A percentile compares a stretch with the other conserved stretches of the same genome.
These are phyloP conservation scores for Oopsacas minuta DNA, from an alignment of 37 sponge, comb jelly and placozoan species.

Conservation along the genomic window DNA sequence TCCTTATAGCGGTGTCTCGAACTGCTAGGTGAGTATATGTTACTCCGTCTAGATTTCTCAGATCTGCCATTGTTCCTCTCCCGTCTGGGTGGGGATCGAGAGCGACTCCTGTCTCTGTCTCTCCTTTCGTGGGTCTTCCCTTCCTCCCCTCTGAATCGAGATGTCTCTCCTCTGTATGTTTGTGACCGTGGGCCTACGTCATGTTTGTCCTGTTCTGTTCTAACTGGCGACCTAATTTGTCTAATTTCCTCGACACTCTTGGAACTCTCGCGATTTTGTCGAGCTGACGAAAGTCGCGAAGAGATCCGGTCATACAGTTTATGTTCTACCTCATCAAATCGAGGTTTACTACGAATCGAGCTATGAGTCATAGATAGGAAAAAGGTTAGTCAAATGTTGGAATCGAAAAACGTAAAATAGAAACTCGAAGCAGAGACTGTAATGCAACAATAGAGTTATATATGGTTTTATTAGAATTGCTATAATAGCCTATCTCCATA, in stretches of 20 bases:
- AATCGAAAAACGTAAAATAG: not conserved
- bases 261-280: slow-evolving; percentile 12
- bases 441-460: not conserved
- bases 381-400: not conserved
- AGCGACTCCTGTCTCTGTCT: not conserved
- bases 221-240: not conserved
- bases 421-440: not conserved
- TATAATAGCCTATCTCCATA: not conserved
- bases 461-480: not conserved
- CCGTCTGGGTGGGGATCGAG: not conserved
- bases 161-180: not conserved
- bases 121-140: not conserved
- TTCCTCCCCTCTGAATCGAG: not conserved
- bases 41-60: not conserved
- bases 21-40: not conserved
- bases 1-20: slow-evolving; percentile 18
- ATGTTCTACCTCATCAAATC: slow-evolving; percentile 12
- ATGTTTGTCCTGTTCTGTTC: not conserved
- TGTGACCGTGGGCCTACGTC: not conserved
- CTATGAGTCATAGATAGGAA: slow-evolving; percentile 7
- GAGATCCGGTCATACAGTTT: slow-evolving; percentile 8
- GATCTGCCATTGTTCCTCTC: not conserved
- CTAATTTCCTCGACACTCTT: slow-evolving; percentile 3
- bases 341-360: not conserved
- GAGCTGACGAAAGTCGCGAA: slow-evolving; percentile 19